These are phyloP conservation scores for Pocota personata DNA, from an alignment of 2,888 invertebrate species.

Conservation along the genomic window DNA sequence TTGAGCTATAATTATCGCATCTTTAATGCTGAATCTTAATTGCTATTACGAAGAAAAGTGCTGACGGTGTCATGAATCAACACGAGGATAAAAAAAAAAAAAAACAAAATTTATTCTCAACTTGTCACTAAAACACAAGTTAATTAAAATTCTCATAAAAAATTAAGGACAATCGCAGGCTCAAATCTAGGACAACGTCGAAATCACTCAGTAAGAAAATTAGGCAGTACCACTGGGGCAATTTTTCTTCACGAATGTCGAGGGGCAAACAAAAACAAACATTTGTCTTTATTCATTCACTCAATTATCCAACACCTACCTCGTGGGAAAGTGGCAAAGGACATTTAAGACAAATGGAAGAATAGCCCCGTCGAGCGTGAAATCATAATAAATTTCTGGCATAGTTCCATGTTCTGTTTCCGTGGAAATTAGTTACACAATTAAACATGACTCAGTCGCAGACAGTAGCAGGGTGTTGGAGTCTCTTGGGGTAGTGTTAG, in stretches of 20 bases:
- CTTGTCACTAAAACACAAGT: slow-evolving; percentile 54
- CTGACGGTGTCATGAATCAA: background rate
- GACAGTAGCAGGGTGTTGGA: background rate
- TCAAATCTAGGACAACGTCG: slow-evolving; percentile 13
- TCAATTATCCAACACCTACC: slow-evolving; percentile 52
- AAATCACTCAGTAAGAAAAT: slow-evolving; percentile 31
- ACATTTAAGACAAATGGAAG: slow-evolving; percentile 60
- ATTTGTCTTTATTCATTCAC: slow-evolving; percentile 59
- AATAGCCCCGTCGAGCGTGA: slow-evolving; percentile 60
- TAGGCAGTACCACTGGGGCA: slow-evolving; percentile 25
- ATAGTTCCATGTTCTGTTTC: slow-evolving; percentile 59
- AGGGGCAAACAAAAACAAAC: slow-evolving; percentile 45
- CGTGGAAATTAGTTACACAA: slow-evolving; percentile 63
- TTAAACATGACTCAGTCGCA: slow-evolving; percentile 59
- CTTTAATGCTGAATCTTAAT: no score
- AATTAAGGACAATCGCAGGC: background rate
- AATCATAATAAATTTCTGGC: slow-evolving; percentile 69
- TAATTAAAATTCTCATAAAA: slow-evolving; percentile 24
- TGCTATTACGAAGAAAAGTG: background rate
- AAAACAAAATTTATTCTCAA: slow-evolving; percentile 37
- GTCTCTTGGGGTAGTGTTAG: slow-evolving; percentile 23
- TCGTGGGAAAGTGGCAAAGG: slow-evolving; percentile 49
- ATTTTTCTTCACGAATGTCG: slow-evolving; percentile 31
- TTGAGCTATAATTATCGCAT: no score
- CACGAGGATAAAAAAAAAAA: background rate